phyloP scores from a whole-genome alignment of 1,140 invertebrate species.

The Euura saliciscinereae region DNA sequence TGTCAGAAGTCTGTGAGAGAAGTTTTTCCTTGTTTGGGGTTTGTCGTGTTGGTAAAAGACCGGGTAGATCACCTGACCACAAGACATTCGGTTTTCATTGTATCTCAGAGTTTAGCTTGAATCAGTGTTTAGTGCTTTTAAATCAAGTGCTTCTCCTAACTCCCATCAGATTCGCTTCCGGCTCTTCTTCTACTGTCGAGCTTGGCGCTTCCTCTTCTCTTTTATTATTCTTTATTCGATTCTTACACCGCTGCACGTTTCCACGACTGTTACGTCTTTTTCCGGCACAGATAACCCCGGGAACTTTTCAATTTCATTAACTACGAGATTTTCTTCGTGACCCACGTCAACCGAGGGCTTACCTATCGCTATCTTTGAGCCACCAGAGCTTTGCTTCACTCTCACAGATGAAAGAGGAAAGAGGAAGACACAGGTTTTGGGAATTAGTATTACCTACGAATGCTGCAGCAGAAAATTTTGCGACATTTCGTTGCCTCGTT shows the following conservation, averaged over 20 bases:
- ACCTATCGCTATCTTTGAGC: background rate
- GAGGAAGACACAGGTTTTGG: background rate
- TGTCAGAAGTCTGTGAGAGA: too few relatives aligned
- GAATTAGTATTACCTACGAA: too few relatives aligned
- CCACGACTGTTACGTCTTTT: too few relatives aligned
- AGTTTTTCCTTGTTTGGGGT: too few relatives aligned
- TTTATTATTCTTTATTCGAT: constrained; percentile 9
- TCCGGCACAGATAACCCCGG: too few relatives aligned
- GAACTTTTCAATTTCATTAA: constrained; percentile 6
- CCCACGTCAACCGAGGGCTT: background rate
- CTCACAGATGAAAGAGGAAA: background rate
- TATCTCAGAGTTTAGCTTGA: constrained; percentile 48
- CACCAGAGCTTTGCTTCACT: background rate
- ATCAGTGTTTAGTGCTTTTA: constrained; percentile 54
- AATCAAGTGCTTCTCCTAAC: constrained; percentile 34
- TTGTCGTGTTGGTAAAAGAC: background rate
- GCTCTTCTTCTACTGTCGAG: background rate
- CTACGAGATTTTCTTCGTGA: background rate
- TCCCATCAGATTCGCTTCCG: constrained; percentile 9
- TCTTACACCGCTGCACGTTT: background rate
- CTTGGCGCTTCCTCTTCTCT: constrained; percentile 6
- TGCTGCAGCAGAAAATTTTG: too few relatives aligned
- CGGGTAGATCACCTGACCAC: constrained; percentile 5
- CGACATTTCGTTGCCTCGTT: too few relatives aligned
- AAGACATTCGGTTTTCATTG: constrained; percentile 25